These are phyloP conservation scores for Vipera ursinii DNA, from an alignment of 2,797 vertebrate genomes.

Conservation along the genomic window DNA sequence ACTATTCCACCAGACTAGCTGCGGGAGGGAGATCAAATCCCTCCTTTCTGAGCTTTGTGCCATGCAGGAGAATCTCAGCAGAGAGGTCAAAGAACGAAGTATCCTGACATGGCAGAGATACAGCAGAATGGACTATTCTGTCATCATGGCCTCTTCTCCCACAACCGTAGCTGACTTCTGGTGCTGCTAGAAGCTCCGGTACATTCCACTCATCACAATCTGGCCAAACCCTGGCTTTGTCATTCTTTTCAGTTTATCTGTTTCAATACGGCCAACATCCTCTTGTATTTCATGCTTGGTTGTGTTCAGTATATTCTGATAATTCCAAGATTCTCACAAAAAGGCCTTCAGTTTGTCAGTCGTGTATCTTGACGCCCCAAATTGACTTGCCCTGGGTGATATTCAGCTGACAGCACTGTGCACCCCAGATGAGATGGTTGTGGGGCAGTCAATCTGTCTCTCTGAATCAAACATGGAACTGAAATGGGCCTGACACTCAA, in stretches of 20 bases:
- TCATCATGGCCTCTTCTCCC: background rate
- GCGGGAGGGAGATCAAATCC: background rate
- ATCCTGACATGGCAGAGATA: background rate
- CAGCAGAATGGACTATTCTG: background rate
- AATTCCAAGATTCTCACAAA: too few relatives aligned
- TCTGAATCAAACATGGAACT: conserved; percentile 60
- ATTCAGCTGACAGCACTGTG: background rate
- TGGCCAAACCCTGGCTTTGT: too few relatives aligned
- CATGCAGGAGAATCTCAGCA: background rate
- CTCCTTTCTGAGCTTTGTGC: background rate
- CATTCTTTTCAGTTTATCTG: background rate
- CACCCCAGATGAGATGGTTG: background rate
- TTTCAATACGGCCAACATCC: background rate
- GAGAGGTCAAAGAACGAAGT: background rate
- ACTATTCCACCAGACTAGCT: background rate
- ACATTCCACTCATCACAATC: background rate
- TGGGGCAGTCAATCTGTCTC: conserved; percentile 16
- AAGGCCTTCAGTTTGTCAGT: background rate
- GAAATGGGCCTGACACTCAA: conserved; percentile 72
- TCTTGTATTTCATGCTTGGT: background rate
- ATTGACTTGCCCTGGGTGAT: background rate
- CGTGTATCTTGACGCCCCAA: background rate
- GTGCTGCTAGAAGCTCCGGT: background rate
- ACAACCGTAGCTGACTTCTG: background rate
- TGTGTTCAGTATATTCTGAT: background rate